Conservation (phyloP, 2,797 vertebrate species). For the Calcarius lapponicus region DNA sequence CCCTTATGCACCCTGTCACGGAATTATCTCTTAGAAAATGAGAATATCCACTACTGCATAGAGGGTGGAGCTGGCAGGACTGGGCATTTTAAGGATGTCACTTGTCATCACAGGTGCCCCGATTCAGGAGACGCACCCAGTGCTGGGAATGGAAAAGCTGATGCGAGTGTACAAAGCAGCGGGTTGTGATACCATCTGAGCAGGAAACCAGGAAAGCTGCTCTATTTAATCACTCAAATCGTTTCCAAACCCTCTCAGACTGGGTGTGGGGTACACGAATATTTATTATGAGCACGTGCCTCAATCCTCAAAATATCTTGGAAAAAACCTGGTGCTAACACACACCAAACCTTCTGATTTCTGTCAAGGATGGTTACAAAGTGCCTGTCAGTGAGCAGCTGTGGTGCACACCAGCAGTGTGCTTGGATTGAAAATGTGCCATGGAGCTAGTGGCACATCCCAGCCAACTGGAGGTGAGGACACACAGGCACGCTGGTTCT, state of each 20-base stretch:
- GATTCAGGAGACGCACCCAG: slow-evolving; percentile 49
- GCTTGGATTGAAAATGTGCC: not conserved
- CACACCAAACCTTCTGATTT: not conserved
- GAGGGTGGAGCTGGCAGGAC: slow-evolving; percentile 31
- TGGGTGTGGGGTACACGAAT: not conserved
- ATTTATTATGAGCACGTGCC: not conserved
- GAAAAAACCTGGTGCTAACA: slow-evolving; percentile 8
- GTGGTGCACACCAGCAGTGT: not conserved
- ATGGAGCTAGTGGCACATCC: not conserved
- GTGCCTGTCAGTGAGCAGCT: not conserved
- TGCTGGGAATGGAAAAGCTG: slow-evolving; percentile 75
- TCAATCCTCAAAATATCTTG: slow-evolving; percentile 12
- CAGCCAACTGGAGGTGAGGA: not conserved
- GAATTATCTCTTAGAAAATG: slow-evolving; percentile 11
- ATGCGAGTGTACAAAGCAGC: not conserved
- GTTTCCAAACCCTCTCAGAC: slow-evolving; percentile 42
- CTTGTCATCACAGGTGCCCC: slow-evolving; percentile 65
- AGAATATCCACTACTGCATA: not conserved
- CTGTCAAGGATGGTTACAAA: not conserved
- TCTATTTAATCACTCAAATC: slow-evolving; percentile 38
- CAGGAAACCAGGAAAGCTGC: slow-evolving; percentile 69
- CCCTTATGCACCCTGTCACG: not conserved
- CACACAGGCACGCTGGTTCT: not conserved
- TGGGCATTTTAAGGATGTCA: slow-evolving; percentile 56
- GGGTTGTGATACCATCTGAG: slow-evolving; percentile 56